Conservation (phyloP, 2,797 vertebrate species). For the Melanotaenia trifasciata region DNA sequence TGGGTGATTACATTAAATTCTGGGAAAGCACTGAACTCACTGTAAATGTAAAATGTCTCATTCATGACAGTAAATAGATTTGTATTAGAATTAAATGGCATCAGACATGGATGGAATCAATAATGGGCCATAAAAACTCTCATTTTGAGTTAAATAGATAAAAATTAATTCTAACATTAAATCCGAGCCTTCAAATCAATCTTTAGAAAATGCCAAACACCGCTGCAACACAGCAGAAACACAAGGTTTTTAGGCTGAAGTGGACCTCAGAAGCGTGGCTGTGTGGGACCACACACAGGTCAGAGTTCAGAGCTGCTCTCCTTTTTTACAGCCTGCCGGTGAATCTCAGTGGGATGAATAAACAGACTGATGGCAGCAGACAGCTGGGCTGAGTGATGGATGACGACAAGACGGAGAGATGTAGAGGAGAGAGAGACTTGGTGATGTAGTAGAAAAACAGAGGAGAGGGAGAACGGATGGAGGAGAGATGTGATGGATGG, state of each 20-base stretch:
- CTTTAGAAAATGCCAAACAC: neutral
- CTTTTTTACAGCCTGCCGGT: neutral
- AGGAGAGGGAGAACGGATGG: slow-evolving; percentile 4
- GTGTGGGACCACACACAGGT: neutral
- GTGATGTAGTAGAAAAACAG: slow-evolving; percentile 27
- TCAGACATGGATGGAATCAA: too few relatives aligned
- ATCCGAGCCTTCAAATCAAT: too few relatives aligned
- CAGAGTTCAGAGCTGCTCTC: neutral
- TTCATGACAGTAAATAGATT: too few relatives aligned
- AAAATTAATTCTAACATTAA: too few relatives aligned
- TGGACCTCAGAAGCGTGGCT: too few relatives aligned
- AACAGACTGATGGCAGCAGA: slow-evolving; percentile 42
- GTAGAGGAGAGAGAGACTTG: slow-evolving; percentile 5
- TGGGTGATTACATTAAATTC: too few relatives aligned
- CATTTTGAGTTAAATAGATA: too few relatives aligned
- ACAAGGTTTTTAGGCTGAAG: neutral
- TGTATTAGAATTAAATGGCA: too few relatives aligned
- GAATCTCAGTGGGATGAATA: slow-evolving; percentile 14
- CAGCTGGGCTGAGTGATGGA: slow-evolving; percentile 29
- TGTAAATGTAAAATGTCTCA: too few relatives aligned
- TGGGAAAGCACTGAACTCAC: too few relatives aligned
- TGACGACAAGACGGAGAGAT: slow-evolving; percentile 12
- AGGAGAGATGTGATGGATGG: slow-evolving; percentile 3
- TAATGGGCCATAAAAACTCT: too few relatives aligned
- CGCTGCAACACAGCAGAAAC: neutral